Percentiles rank a stretch among this genome's conserved stretches.
Conservation (phyloP, 2,113 vertebrate species). For the Chauna torquata region DNA sequence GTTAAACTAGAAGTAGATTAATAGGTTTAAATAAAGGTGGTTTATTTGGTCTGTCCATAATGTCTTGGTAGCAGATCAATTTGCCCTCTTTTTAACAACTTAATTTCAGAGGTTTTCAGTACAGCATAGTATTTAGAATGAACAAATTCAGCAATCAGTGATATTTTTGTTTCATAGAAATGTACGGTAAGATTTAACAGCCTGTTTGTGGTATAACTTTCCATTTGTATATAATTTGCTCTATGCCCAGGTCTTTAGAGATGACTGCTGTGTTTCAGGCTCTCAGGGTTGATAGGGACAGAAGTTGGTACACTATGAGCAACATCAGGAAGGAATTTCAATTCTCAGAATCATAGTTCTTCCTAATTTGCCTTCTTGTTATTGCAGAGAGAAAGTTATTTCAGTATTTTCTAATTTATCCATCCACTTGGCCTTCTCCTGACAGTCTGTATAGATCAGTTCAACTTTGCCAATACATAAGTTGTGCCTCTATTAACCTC, state of each 20-base stretch:
- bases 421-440: not conserved
- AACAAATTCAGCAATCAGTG: not conserved
- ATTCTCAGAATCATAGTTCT: not conserved
- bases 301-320: not conserved
- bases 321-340: not conserved
- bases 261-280: not conserved
- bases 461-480: not conserved
- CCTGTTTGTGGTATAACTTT: not conserved
- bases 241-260: not conserved
- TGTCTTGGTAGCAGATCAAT: not conserved
- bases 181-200: not conserved
- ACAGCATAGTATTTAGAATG: not conserved
- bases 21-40: not conserved
- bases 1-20: not conserved
- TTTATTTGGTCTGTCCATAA: not conserved
- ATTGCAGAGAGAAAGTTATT: not conserved
- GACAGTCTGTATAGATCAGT: not conserved
- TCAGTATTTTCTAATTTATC: slow-evolving; percentile 8
- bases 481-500: not conserved
- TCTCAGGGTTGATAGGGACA: not conserved
- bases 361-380: not conserved
- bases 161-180: not conserved
- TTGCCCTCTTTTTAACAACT: not conserved
- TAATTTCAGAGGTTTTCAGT: not conserved
- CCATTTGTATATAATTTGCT: not conserved